Conservation (phyloP, 2,797 vertebrate species). For the Muscicapa comitata region DNA sequence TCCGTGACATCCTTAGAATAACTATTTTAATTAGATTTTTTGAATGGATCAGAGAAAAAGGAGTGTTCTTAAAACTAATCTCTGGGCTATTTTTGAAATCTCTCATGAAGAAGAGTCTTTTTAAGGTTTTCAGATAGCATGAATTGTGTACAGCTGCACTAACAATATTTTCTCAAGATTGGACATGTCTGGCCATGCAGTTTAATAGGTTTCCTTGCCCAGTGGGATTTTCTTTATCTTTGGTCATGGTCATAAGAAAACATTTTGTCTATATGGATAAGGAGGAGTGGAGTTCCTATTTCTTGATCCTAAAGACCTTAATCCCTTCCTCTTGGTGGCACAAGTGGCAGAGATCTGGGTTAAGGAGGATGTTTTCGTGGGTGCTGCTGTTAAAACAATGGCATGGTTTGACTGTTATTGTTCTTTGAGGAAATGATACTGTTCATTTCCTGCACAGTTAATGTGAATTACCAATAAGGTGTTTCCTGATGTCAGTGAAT, state of each 20-base stretch:
- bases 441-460: neutral
- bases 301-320: neutral
- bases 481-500: neutral
- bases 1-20: neutral
- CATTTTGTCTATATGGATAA: neutral
- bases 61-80: constrained; percentile 14
- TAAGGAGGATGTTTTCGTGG: neutral
- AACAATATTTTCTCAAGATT: constrained; percentile 18
- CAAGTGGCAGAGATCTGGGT: neutral
- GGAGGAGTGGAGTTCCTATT: neutral
- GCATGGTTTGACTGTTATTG: neutral
- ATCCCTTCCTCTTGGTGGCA: neutral
- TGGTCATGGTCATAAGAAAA: neutral
- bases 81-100: constrained; percentile 1
- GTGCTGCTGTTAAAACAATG: neutral
- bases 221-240: neutral
- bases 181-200: neutral
- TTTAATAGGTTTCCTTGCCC: neutral
- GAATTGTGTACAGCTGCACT: neutral
- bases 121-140: neutral
- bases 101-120: neutral
- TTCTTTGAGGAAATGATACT: neutral
- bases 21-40: constrained; percentile 49
- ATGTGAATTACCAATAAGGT: neutral
- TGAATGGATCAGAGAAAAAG: neutral